Evolutionary conservation across 1,140 invertebrate species (phyloP).

Genomic region (Brachionus asplanchnoidis): DNA sequence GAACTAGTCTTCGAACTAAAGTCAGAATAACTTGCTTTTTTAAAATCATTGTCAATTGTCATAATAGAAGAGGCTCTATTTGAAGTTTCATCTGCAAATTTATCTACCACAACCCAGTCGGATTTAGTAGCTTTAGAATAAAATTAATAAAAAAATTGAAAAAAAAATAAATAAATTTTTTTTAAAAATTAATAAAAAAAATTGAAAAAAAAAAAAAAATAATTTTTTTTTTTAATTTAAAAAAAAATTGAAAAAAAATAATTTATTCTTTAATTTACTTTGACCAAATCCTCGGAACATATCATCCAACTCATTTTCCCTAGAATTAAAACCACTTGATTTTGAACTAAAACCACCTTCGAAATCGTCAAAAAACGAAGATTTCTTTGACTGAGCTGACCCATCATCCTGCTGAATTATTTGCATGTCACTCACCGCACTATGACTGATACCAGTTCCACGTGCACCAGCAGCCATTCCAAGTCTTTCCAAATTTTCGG

Average conservation of each 20-base stretch:
- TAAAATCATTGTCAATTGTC: slow-evolving; percentile 10
- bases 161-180: background rate
- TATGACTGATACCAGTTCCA: slow-evolving; percentile 78
- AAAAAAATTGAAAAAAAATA: background rate
- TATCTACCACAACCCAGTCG: slow-evolving; percentile 35
- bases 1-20: background rate
- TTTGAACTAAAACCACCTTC: slow-evolving; percentile 57
- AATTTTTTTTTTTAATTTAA: too few relatives aligned
- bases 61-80: background rate
- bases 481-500: slow-evolving; percentile 79
- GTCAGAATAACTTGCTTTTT: background rate
- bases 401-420: slow-evolving; percentile 73
- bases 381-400: slow-evolving; percentile 26
- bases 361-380: slow-evolving; percentile 57
- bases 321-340: slow-evolving; percentile 47
- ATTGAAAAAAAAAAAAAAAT: too few relatives aligned
- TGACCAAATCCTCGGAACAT: background rate
- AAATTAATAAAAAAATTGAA: background rate
- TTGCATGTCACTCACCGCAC: slow-evolving; percentile 84
- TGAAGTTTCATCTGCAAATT: background rate
- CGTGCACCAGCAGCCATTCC: slow-evolving; percentile 78
- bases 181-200: too few relatives aligned
- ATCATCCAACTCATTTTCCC: background rate
- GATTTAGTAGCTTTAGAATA: slow-evolving; percentile 6
- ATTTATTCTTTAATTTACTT: background rate